Evolutionary conservation across 37 sponge, comb jelly and placozoan genomes (phyloP), one percentile per base, ranked within the genome.

Genomic region (Haliclona indistincta): DNA sequence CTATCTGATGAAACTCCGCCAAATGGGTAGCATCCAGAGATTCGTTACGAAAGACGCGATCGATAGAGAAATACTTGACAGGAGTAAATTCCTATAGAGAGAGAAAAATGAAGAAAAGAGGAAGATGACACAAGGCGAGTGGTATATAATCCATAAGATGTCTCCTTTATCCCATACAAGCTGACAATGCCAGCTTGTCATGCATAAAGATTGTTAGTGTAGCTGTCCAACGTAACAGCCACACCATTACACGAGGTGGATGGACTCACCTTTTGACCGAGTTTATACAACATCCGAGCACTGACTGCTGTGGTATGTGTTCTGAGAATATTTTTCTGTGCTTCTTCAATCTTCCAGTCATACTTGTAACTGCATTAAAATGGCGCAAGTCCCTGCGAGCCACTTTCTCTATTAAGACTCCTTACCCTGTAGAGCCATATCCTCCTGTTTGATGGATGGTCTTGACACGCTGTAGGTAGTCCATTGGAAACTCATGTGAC

Each of bases 261-360:
- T 7, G 36, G 25, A 5, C 63, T 6, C 25, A 81, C 82, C 75
- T 81, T 43, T 64, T 93, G 97, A 20, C 88, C 96, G 29, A 98
- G 69, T 54, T 85, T 82, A 85, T 98, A 98, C 43, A 98, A 86
- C 99, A 98, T 98, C 20, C 96, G 71, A 33, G 99, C 96, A 80
- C 93, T 95, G 43, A 98, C 99, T 0, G 96, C 99, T 0, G 99
- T 98, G 23, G 99, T 98, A 79, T 98, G 99, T 2, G 99, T 98
- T 33, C 99, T 74, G 39, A 98, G 85, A 28, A 98, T 81, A 68
- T 98, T 98, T 81, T 94, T 98, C 81, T 90, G 89, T 23, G 99
- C 96, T 64, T 98, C 99, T 64, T 83, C 88, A 13, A 89, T 19
- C 73, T 98, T 98, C 99, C 99, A 98, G 63, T 89, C 91, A 78